Evolutionary conservation across 2,797 vertebrate species (phyloP).

Genomic region (Hirundo rustica): DNA sequence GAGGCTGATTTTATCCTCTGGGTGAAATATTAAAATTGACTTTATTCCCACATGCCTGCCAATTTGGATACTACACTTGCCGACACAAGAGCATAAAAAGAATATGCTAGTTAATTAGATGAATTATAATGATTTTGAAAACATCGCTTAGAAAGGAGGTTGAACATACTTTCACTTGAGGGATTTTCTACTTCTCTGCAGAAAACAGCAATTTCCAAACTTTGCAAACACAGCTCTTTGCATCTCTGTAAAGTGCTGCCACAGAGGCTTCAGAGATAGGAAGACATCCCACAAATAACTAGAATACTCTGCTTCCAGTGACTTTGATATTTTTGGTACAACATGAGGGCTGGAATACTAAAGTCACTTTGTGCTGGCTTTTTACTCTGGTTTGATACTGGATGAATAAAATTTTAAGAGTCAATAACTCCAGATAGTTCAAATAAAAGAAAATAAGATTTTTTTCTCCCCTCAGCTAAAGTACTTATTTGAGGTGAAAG

Average conservation of each 20-base stretch:
- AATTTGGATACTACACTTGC: not conserved
- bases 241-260: not conserved
- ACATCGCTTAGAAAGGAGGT: not conserved
- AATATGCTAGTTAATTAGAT: conserved; percentile 7
- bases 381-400: not conserved
- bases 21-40: not conserved
- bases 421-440: not conserved
- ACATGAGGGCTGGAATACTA: not conserved
- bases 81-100: not conserved
- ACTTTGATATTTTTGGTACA: conserved; percentile 6
- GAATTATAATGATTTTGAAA: conserved; percentile 16
- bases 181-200: not conserved
- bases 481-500: not conserved
- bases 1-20: not conserved
- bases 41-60: not conserved
- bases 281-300: not conserved
- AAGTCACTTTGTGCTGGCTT: conserved; percentile 13
- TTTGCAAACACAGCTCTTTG: not conserved
- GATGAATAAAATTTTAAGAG: not conserved
- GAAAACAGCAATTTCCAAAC: not conserved
- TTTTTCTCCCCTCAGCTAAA: not conserved
- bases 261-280: not conserved
- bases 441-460: not conserved
- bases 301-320: not conserved
- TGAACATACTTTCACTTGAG: not conserved